Percentiles rank a stretch among this genome's conserved stretches.
phyloP scores from a whole-genome alignment of 2,797 vertebrate genomes.

The Tokudaia muenninki region DNA sequence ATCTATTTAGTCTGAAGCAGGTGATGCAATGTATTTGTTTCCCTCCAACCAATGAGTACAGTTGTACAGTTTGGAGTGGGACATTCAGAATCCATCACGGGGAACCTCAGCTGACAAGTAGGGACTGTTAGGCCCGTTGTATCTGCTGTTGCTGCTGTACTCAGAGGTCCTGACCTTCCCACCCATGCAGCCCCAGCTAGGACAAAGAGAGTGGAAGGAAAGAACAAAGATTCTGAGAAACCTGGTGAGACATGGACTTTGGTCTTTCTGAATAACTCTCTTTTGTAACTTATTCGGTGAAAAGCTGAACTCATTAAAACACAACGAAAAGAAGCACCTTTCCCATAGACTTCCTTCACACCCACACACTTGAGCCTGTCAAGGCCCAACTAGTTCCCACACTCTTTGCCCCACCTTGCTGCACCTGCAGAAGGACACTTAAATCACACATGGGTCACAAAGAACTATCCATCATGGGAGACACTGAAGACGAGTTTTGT shows the following conservation, averaged over 20 bases:
- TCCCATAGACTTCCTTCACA: background rate
- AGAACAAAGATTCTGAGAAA: background rate
- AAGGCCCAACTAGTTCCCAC: background rate
- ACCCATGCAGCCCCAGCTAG: background rate
- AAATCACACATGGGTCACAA: background rate
- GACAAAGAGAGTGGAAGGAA: background rate
- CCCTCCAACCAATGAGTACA: background rate
- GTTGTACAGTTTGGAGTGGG: background rate
- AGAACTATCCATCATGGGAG: background rate
- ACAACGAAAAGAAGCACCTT: background rate
- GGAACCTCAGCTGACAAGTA: background rate
- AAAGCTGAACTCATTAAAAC: background rate
- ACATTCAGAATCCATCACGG: background rate
- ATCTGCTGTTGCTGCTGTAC: background rate
- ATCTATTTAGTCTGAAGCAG: constrained; percentile 36
- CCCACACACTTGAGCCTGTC: background rate
- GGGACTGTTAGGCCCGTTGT: fast-evolving
- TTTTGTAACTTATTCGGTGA: background rate
- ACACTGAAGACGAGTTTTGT: background rate
- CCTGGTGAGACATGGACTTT: background rate
- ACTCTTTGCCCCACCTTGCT: background rate
- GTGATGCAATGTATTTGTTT: background rate
- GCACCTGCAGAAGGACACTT: background rate
- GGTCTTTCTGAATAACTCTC: background rate
- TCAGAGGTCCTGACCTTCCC: background rate